A percentile compares a stretch with the other conserved stretches of the same genome.
Evolutionary conservation across 2,113 vertebrate genomes (phyloP).

Genomic region (Eupsittula cactorum): DNA sequence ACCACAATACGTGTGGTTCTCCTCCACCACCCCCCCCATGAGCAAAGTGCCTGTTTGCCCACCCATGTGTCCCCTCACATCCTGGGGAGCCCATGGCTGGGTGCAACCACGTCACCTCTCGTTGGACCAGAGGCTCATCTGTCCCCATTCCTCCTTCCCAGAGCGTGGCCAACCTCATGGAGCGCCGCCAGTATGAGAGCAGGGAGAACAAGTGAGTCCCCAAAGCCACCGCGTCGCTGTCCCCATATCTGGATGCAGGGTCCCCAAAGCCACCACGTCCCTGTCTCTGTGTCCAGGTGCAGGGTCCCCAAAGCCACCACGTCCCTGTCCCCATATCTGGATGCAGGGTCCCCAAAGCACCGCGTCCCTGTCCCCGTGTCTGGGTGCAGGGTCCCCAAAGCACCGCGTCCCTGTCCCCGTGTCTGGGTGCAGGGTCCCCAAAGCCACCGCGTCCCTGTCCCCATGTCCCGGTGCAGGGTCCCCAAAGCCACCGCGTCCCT

Average conservation of each 20-base stretch:
- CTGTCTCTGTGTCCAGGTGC: neutral
- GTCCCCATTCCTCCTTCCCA: slow-evolving; percentile 48
- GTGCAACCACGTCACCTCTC: neutral
- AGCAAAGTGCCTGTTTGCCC: neutral
- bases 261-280: rapidly evolving
- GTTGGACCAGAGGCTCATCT: neutral
- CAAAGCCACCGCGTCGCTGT: rapidly evolving
- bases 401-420: no score
- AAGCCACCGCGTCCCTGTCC: rapidly evolving
- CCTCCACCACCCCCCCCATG: no score
- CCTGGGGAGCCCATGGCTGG: neutral
- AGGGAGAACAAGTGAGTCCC: slow-evolving; percentile 88
- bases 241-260: rapidly evolving
- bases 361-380: rapidly evolving
- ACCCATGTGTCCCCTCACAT: neutral
- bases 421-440: rapidly evolving
- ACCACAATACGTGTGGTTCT: neutral
- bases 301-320: no score
- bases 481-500: rapidly evolving
- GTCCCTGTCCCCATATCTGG: rapidly evolving
- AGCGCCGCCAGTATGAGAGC: slow-evolving; percentile 87
- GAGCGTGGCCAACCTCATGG: slow-evolving; percentile 91
- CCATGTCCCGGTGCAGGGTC: rapidly evolving
- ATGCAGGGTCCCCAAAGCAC: no score
- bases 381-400: no score